Evolutionary conservation across 1,140 invertebrate species (phyloP), one percentile per base, ranked within the genome.

Genomic region (Dendroctonus ponderosae): DNA sequence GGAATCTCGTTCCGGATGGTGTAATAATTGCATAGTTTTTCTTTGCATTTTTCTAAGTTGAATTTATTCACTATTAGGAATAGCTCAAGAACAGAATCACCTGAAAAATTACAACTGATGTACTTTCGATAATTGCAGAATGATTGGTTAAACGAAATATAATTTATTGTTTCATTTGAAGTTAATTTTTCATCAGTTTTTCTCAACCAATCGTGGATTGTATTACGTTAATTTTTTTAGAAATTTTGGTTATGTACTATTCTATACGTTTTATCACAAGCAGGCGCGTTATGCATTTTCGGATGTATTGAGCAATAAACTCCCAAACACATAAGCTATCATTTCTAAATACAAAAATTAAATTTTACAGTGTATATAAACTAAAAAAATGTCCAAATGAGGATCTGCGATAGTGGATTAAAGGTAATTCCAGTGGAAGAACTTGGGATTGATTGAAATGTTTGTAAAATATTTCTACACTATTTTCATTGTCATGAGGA

Each of bases 21-120:
- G 11, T 61, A 66, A 26, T 71, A 71, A 8, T 41, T 61, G n/a
- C 62, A 53, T 9, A 68, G 37, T 8, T 50, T 57, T n/a, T 40
- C 62, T 42, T 68, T 68, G 41, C 53, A 53, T 48, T 68, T 65
- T 59, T 71, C 66, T 12, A 66, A 14, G 42, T 63, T 68, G 43
- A 68, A 68, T 44, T 68, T 68, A 37, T 68, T 68, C 26, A 68
- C 51, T 15, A 68, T 62, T 15, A 68, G 15, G 37, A 68, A 68
- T 6, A 41, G 7, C 37, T 68, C 66, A 46, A 68, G 14, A 7
- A 63, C 14, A 39, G 26, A 39, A 39, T 67, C 66, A 43, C 48
- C 64, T 66, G 43, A 59, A 66, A 60, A 38, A 5, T 3, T 11
- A 7, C 5, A 56, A 56, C 6, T 56, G 7, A 41, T 11, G 4